Conservation (phyloP, 2,797 vertebrate species). For the Odontamblyopus rebecca region DNA sequence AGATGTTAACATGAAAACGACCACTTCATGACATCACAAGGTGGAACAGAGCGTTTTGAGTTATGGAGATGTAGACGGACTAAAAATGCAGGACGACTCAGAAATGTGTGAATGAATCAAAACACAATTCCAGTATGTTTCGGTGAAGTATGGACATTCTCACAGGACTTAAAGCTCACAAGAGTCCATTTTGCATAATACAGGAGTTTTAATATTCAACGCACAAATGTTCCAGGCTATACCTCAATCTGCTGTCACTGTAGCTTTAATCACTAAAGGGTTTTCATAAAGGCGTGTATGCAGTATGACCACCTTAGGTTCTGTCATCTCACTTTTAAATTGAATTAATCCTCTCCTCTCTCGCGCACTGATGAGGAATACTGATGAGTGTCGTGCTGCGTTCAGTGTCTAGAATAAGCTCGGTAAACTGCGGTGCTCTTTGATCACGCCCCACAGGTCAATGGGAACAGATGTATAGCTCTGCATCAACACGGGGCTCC, state of each 20-base stretch:
- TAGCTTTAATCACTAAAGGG: background rate
- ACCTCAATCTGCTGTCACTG: background rate
- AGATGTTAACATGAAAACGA: too few species aligned
- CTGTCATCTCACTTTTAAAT: conserved; percentile 4
- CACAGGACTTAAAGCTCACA: too few species aligned
- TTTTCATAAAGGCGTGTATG: background rate
- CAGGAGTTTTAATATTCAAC: background rate
- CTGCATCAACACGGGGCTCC: conserved; percentile 35
- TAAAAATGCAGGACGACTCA: too few species aligned
- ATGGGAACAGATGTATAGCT: conserved; percentile 60
- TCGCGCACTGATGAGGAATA: background rate
- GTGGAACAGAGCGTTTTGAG: too few species aligned
- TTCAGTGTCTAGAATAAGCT: conserved; percentile 71
- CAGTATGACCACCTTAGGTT: background rate
- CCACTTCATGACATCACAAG: too few species aligned
- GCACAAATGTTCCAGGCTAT: background rate
- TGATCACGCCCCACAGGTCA: conserved; percentile 74
- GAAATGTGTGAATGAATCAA: too few species aligned
- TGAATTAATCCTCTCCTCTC: conserved; percentile 6
- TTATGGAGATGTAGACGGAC: too few species aligned
- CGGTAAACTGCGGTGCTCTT: conserved; percentile 65
- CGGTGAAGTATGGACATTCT: too few species aligned
- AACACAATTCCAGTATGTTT: too few species aligned
- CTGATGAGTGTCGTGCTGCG: conserved; percentile 18
- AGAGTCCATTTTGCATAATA: too few species aligned